A percentile compares a stretch with the other conserved stretches of the same genome.
Evolutionary conservation across 53 echinoderm and acorn worm species (phyloP).

Genomic region (Glandiceps talaboti): DNA sequence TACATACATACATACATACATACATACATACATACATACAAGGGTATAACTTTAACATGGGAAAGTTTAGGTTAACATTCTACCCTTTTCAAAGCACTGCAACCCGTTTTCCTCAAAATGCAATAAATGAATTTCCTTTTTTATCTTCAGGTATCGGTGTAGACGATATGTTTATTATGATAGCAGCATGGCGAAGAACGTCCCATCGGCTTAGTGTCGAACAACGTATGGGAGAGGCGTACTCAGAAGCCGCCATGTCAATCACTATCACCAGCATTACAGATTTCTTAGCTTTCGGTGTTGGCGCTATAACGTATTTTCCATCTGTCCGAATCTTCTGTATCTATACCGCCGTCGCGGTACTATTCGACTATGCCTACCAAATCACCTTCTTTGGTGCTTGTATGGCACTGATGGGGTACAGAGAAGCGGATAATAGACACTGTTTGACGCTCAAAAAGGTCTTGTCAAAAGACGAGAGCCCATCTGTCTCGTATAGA

Average conservation of each 20-base stretch:
- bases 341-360: slow-evolving; percentile 36
- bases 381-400: slow-evolving; percentile 77
- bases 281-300: slow-evolving; percentile 45
- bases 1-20: too few species aligned
- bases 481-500: slow-evolving; percentile 40
- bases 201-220: slow-evolving; percentile 6
- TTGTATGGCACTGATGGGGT: slow-evolving; percentile 67
- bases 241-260: slow-evolving; percentile 60
- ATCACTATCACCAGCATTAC: slow-evolving; percentile 63
- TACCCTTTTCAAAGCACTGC: too few species aligned
- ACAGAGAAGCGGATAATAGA: slow-evolving; percentile 59
- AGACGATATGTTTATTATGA: neutral
- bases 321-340: slow-evolving; percentile 45
- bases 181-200: neutral
- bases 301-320: slow-evolving; percentile 39
- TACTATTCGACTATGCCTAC: slow-evolving; percentile 39
- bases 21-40: too few species aligned
- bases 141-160: neutral
- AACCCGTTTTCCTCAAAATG: too few species aligned
- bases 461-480: slow-evolving; percentile 47
- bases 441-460: slow-evolving; percentile 58
- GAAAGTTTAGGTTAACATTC: too few species aligned
- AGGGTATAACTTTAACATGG: too few species aligned
- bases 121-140: too few species aligned
- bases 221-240: slow-evolving; percentile 33